phyloP scores from a whole-genome alignment of 1,140 invertebrate species.

The Magallana angulata region DNA sequence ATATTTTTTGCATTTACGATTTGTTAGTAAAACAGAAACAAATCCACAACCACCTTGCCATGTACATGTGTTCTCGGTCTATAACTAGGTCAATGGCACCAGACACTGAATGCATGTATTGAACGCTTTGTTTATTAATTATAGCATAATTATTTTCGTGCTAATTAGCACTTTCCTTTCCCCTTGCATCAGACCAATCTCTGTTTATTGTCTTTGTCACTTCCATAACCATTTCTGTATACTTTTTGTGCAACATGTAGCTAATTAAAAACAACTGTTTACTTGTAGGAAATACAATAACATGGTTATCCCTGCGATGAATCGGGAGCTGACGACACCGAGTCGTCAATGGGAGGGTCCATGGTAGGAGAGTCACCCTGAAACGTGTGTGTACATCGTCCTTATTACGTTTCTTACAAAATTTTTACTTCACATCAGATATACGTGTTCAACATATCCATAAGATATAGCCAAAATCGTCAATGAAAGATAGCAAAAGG shows the following conservation, averaged over 20 bases:
- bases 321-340: neutral
- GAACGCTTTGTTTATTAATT: constrained; percentile 25
- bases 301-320: neutral
- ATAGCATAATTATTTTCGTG: constrained; percentile 22
- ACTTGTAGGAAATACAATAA: neutral
- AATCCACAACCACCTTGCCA: too few species aligned
- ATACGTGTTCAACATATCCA: too few species aligned
- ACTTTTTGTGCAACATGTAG: constrained; percentile 24
- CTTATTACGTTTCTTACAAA: too few species aligned
- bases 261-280: constrained; percentile 25
- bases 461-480: too few species aligned
- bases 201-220: constrained; percentile 36
- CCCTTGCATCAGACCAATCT: constrained; percentile 12
- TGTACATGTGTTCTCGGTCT: too few species aligned
- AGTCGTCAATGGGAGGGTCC: neutral
- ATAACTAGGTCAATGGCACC: neutral
- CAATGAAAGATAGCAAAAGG: too few species aligned
- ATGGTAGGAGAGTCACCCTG: neutral
- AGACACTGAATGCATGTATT: neutral
- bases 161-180: constrained; percentile 1
- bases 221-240: neutral
- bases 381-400: neutral
- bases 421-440: too few species aligned
- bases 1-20: too few species aligned
- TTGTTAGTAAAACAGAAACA: too few species aligned